A percentile compares a stretch with the other conserved stretches of the same genome.
Evolutionary conservation across 2,888 invertebrate genomes (phyloP).

Genomic region (Spilarctia lutea): DNA sequence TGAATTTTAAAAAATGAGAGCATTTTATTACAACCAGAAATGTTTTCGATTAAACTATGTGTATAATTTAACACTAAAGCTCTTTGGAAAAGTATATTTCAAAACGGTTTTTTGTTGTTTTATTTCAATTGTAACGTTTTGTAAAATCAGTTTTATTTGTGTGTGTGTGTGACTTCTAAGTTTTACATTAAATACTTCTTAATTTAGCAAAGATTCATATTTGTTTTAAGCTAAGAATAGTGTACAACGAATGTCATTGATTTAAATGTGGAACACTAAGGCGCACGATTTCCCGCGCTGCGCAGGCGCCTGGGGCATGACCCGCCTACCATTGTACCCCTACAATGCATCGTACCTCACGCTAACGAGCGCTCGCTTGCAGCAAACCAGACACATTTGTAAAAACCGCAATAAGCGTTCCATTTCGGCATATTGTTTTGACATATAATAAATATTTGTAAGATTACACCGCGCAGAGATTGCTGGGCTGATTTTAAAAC

Average conservation of each 20-base stretch:
- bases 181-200: too few species aligned
- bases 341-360: slow-evolving; percentile 84
- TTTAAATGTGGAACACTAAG: slow-evolving; percentile 70
- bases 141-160: too few species aligned
- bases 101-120: too few species aligned
- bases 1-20: too few species aligned
- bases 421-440: slow-evolving; percentile 87
- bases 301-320: slow-evolving; percentile 72
- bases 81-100: too few species aligned
- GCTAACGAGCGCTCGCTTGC: slow-evolving; percentile 85
- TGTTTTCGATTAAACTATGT: too few species aligned
- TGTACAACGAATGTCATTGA: slow-evolving; percentile 71
- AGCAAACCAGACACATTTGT: slow-evolving; percentile 85
- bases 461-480: slow-evolving; percentile 80
- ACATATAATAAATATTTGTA: slow-evolving; percentile 86
- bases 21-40: too few species aligned
- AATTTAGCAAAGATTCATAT: neutral
- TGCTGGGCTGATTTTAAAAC: slow-evolving; percentile 75
- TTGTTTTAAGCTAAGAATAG: slow-evolving; percentile 44
- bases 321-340: slow-evolving; percentile 81
- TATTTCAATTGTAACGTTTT: too few species aligned
- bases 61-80: too few species aligned
- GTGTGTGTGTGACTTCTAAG: too few species aligned
- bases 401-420: slow-evolving; percentile 84
- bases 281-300: slow-evolving; percentile 65